Evolutionary conservation across 2,888 invertebrate species (phyloP).

Genomic region (Tetanocera ferruginea): DNA sequence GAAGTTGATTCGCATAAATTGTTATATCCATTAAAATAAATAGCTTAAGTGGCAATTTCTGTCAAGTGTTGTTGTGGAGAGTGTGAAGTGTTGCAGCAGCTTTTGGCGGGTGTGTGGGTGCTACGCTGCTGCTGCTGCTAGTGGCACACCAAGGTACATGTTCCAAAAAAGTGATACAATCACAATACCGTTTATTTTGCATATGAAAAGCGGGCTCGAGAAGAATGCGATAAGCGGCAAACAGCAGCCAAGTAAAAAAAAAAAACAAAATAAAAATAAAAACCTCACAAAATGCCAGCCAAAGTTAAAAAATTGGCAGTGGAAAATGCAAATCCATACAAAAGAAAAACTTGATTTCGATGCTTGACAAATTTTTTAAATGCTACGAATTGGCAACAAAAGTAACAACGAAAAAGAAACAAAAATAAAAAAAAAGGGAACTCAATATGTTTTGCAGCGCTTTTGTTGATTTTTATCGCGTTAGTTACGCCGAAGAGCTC

Average conservation of each 20-base stretch:
- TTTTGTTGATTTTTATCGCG: conserved; percentile 42
- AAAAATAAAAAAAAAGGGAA: neutral
- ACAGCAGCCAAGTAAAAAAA: neutral
- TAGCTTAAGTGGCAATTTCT: conserved; percentile 61
- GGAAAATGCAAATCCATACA: conserved; percentile 12
- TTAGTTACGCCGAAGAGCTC: conserved; percentile 3
- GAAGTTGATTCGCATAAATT: conserved; percentile 55
- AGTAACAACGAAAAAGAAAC: neutral
- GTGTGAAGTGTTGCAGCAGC: neutral
- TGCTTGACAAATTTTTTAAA: conserved; percentile 29
- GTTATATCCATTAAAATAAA: conserved; percentile 65
- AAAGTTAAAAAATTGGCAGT: conserved; percentile 8
- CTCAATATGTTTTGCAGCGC: conserved; percentile 36
- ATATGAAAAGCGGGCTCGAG: conserved; percentile 23
- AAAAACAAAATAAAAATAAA: neutral
- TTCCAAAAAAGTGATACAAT: conserved; percentile 23
- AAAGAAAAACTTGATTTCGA: conserved; percentile 13
- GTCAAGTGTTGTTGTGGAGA: conserved; percentile 20
- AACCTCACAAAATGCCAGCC: neutral
- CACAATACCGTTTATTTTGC: conserved; percentile 19
- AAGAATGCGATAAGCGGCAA: conserved; percentile 24
- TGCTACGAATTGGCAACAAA: neutral
- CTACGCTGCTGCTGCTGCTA: neutral
- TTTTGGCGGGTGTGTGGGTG: neutral
- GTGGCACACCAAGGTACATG: neutral